A percentile compares a stretch with the other conserved stretches of the same genome.
phyloP scores from a whole-genome alignment of 2,888 invertebrate genomes.

The Andrena haemorrhoa region DNA sequence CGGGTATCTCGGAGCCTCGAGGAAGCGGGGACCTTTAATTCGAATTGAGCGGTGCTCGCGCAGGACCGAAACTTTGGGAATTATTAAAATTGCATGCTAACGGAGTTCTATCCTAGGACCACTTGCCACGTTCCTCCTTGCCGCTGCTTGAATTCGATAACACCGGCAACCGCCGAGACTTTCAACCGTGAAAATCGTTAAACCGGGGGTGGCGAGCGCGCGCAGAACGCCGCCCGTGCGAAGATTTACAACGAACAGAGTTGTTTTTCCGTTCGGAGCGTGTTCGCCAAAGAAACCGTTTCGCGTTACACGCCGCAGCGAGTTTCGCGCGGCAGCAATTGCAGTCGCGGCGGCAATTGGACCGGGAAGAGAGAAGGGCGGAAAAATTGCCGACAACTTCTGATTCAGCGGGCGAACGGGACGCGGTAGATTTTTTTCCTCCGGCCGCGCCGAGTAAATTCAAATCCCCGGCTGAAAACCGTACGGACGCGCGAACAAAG shows the following conservation, averaged over 20 bases:
- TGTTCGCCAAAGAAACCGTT: constrained; percentile 23
- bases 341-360: constrained; percentile 16
- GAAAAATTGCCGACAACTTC: constrained; percentile 47
- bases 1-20: too few relatives aligned
- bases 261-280: constrained; percentile 2
- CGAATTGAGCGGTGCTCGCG: too few relatives aligned
- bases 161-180: too few relatives aligned
- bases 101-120: too few relatives aligned
- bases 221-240: not conserved
- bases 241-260: constrained; percentile 14
- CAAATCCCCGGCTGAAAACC: constrained; percentile 38
- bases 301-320: constrained; percentile 13
- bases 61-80: too few relatives aligned
- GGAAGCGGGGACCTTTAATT: too few relatives aligned
- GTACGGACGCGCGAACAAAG: constrained; percentile 31
- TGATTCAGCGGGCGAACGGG: constrained; percentile 38
- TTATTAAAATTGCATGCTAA: too few relatives aligned
- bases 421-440: constrained; percentile 4
- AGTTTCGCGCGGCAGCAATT: constrained; percentile 23
- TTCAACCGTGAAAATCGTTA: too few relatives aligned
- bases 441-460: constrained; percentile 33
- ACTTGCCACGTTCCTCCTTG: not conserved
- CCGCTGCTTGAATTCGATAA: too few relatives aligned
- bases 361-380: not conserved
- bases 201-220: too few relatives aligned